Evolutionary conservation across 2,888 invertebrate genomes (phyloP), one percentile per base, ranked within the genome.

Genomic region (Erannis defoliaria): DNA sequence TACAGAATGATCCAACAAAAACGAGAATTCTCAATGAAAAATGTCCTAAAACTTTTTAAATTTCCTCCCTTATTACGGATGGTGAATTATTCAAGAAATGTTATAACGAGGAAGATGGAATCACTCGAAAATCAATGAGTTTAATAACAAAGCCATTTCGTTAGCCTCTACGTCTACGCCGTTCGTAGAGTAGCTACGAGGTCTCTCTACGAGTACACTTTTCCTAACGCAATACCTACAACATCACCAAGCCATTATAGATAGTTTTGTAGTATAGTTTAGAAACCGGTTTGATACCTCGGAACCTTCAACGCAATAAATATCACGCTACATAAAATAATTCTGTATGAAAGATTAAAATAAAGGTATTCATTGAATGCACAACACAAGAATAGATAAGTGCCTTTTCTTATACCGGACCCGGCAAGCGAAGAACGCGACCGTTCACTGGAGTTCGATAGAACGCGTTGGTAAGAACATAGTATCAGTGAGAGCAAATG

Each of bases 81-180:
- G 73, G 75, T 81, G 78, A 80, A 80, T 80, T 76, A 84, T 84
- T 82, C 80, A 81, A 71, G 67, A 77, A 79, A 76, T 78, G 80
- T 78, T 79, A 71, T 77, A 77, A 78, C 72, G 77, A 74, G 75
- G 73, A 76, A 75, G 76, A 77, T 75, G 76, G 77, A 75, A 76
- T 79, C 78, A 51, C 18, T 53, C 77, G 74, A 76, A 81, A 82
- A 81, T 83, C 82, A 83, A 82, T 81, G 77, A 78, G 75, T 81
- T 80, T 77, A 77, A 81, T 82, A 77, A 80, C 76, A 78, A 68
- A 64, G 62, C 63, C 67, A 60, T 53, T 26, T 48, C 33, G 62
- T 53, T 53, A 61, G 35, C 18, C 12, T 23, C 40, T 54, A 51
- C 58, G 61, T 23, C 40, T 54, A 51, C 58, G 61, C 33, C 50